Percentiles rank a stretch among this genome's conserved stretches.
These are phyloP conservation scores for Telmatochromis bifrenatus DNA, from an alignment of 2,113 vertebrate genomes.

Conservation along the genomic window DNA sequence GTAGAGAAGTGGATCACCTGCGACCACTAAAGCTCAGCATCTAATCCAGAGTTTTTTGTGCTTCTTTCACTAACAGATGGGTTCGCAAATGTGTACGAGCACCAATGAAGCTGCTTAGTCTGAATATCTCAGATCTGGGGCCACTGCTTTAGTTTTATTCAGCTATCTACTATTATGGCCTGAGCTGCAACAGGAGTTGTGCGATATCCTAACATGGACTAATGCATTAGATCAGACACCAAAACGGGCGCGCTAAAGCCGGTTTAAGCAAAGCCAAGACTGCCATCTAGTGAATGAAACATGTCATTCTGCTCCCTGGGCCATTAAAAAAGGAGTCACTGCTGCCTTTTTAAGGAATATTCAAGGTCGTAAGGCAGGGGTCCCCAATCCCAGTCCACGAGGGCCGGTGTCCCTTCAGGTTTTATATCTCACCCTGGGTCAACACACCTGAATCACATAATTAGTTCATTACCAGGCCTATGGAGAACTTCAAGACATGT, in stretches of 20 bases:
- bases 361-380: background rate
- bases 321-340: background rate
- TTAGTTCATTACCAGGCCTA: no score
- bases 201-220: background rate
- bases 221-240: background rate
- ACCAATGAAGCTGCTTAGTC: background rate
- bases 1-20: background rate
- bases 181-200: conserved; percentile 21
- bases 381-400: no score
- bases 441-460: no score
- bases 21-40: background rate
- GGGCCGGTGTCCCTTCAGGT: no score
- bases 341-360: background rate
- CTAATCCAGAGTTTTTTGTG: background rate
- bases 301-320: background rate
- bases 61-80: background rate
- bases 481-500: no score
- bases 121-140: background rate
- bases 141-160: background rate
- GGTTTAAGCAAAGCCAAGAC: conserved; percentile 6
- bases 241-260: background rate
- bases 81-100: background rate
- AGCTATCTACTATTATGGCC: background rate
- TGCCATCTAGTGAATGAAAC: conserved; percentile 42
- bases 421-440: fast-evolving